Evolutionary conservation across 2,888 invertebrate genomes (phyloP).

Genomic region (Machimus rusticus): DNA sequence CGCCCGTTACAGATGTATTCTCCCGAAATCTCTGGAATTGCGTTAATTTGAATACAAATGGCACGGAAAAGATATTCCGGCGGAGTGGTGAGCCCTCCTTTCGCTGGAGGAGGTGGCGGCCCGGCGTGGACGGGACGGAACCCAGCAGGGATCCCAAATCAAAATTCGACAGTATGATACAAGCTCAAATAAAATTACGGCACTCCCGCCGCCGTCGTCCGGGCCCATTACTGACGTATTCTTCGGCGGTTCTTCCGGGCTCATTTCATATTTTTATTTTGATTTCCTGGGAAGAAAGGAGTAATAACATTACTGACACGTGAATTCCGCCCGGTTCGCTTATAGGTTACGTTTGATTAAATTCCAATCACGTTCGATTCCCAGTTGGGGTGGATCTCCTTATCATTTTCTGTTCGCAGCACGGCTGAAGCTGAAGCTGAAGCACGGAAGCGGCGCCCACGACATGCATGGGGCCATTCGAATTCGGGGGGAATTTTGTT

Average conservation of each 20-base stretch:
- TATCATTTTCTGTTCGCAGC: slow-evolving; percentile 30
- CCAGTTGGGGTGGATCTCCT: slow-evolving; percentile 34
- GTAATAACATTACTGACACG: slow-evolving; percentile 42
- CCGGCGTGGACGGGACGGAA: neutral
- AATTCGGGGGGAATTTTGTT: slow-evolving; percentile 13
- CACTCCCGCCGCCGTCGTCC: neutral
- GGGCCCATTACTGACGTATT: slow-evolving; percentile 25
- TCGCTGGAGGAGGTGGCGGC: neutral
- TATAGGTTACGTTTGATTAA: slow-evolving; percentile 41
- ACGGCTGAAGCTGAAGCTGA: neutral
- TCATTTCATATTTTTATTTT: slow-evolving; percentile 39
- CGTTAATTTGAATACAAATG: slow-evolving; percentile 38
- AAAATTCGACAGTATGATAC: slow-evolving; percentile 38
- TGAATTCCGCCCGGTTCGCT: slow-evolving; percentile 37
- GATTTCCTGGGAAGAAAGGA: slow-evolving; percentile 36
- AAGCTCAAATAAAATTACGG: slow-evolving; percentile 37
- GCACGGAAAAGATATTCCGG: slow-evolving; percentile 14
- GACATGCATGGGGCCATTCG: neutral
- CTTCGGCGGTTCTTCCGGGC: slow-evolving; percentile 3
- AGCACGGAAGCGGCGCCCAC: neutral
- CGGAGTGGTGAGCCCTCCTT: neutral
- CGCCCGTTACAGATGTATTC: slow-evolving; percentile 18
- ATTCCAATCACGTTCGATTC: slow-evolving; percentile 46
- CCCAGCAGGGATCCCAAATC: slow-evolving; percentile 7
- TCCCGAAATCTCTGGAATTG: slow-evolving; percentile 19